Percentiles rank a stretch among this genome's conserved stretches.
These are phyloP conservation scores for Paraplagusia blochii DNA, from an alignment of 2,113 vertebrate species.

Conservation along the genomic window DNA sequence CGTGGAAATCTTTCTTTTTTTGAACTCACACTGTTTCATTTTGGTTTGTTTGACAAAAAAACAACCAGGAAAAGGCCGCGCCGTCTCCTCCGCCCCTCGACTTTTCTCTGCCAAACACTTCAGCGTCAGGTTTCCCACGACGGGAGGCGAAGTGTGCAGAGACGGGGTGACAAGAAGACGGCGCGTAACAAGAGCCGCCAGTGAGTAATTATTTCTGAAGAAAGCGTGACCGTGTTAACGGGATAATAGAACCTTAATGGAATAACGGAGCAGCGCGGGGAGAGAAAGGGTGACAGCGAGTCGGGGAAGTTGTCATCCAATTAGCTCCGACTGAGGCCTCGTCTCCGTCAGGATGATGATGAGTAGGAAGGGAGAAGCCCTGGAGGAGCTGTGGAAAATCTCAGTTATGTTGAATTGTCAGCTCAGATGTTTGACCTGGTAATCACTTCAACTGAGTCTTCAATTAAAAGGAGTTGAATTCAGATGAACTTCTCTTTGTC, in stretches of 20 bases:
- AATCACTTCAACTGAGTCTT: too few relatives aligned
- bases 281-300: conserved; percentile 2
- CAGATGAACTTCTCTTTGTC: too few relatives aligned
- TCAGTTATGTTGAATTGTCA: too few relatives aligned
- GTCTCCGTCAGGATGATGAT: conserved; percentile 19
- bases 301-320: conserved; percentile 12
- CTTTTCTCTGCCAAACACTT: background rate
- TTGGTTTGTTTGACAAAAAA: background rate
- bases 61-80: background rate
- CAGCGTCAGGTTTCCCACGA: background rate
- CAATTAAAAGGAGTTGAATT: too few relatives aligned
- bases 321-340: conserved; percentile 12
- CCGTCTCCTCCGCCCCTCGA: background rate
- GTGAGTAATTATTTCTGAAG: conserved; percentile 20
- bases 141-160: background rate
- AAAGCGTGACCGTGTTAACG: conserved; percentile 11
- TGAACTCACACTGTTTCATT: background rate
- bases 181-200: conserved; percentile 6
- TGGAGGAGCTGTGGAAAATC: background rate
- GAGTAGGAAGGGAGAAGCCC: background rate
- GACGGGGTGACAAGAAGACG: background rate
- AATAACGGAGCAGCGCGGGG: conserved; percentile 16
- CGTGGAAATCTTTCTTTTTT: background rate
- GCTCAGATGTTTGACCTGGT: too few relatives aligned
- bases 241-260: conserved; percentile 23